Evolutionary conservation across 1,140 invertebrate genomes (phyloP), one percentile per base, ranked within the genome.

Genomic region (Coelopa frigida): DNA sequence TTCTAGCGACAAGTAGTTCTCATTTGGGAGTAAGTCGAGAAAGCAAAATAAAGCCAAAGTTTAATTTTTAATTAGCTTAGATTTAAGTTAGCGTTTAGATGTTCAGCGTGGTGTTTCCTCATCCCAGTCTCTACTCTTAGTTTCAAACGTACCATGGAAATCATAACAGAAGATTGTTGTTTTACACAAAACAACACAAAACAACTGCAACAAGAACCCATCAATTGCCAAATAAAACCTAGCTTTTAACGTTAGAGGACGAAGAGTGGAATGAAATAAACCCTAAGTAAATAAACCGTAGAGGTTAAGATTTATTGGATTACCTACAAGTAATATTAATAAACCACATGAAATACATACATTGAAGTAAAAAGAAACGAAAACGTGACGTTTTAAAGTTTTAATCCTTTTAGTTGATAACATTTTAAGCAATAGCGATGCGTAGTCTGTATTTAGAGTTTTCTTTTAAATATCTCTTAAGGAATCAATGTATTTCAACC

Each of bases 171-270:
- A 42, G 27, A 42, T 29, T 29, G 15, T 29, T 29, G 39, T 42
- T 29, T 24, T 43, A 32, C 17, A 10, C 33, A 35, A 41, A 37
- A 37, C 6, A 39, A 31, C 11, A 23, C 33, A 32, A 22, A 10
- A 43, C 20, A 43, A 35, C 27, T 39, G 36, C 18, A 23, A 40
- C n/a, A 42, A 43, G 58, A 66, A 66, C 60, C 62, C 62, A 66
- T 66, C 62, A 66, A 62, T 66, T 66, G 62, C 62, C 62, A 66
- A 66, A 66, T 66, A 62, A 66, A 56, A 55, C 50, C 58, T 66
- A 66, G 62, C 58, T 66, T 66, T 66, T 58, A 65, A 63, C 46
- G 45, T 32, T 31, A 48, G 29, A 48, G 20, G 11, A 22, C 35
- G 43, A 48, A 43, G 10, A 48, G 43, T 44, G 35, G 38, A 37